Base-by-base conservation (phyloP, 2,888 invertebrate species). In the Nemurella pictetii region DNA sequence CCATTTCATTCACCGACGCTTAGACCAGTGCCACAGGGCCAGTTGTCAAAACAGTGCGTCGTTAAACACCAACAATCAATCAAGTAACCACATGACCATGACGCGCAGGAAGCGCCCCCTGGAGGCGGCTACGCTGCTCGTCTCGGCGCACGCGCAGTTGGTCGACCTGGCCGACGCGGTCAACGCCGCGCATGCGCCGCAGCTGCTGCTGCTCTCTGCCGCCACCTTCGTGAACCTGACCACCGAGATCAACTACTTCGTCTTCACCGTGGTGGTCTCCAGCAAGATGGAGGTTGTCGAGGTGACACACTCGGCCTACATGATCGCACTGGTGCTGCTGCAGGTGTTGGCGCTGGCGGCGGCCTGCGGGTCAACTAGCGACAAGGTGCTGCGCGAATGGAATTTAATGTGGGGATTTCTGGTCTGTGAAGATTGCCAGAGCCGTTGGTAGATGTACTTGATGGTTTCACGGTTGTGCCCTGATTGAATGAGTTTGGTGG, bases 161-260 rank as follows among this genome's bases (percentile, higher is more conserved):
- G n/a, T 15, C 28, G 78, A 78, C n/a, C 29, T 78, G 7, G 78
- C 78, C 30, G 78, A 78, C 30, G 29, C n/a, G 20, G 30, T 78
- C 78, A 78, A 78, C 78, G n/a, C 26, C 2, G 30, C 28, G 28
- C 28, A 29, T 30, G n/a, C 78, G 28, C 78, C 30, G 78, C 78
- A 78, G 30, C 26, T 78, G 30, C 28, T 78, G 5, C 78, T 78
- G 29, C 26, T 78, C 3, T 29, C n/a, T 7, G 30, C 78, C n/a
- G 26, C 78, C 4, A 78, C 27, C 9, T 78, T 78, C 78, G 28
- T 78, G 30, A 78, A 78, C 78, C n/a, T 78, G 5, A 78, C 78
- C n/a, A 78, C 78, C n/a, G 78, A 78, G 30, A 78, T 78, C 29
- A 78, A 78, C 78, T 78, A 78, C 30, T 30, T 28, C 2, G 78